Evolutionary conservation across 1,140 invertebrate species (phyloP), one percentile per base, ranked within the genome.

Genomic region (Wiebesia pumilae): DNA sequence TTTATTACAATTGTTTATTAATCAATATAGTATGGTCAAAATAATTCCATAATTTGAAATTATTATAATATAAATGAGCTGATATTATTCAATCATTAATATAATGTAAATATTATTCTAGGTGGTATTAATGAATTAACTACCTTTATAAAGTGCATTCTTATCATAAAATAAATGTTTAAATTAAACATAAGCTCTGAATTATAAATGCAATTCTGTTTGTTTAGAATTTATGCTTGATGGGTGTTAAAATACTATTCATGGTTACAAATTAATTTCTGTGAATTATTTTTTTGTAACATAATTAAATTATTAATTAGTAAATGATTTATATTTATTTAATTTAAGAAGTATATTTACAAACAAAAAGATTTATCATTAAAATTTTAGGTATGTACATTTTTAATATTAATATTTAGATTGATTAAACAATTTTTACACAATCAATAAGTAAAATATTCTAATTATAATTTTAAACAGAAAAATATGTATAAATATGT

Each of bases 321-420:
- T 30, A 33, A 78, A 78, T 10, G 9, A 47, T 12, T 77, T 10
- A 77, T 1, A 43, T 35, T 62, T 14, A 3, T 54, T 58, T 0
- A 73, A 73, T 47, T 58, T 81, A 24, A 87, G 83, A 84, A 89
- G 35, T 79, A 62, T 85, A 81, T 85, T 85, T 85, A 81, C 84
- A 85, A 81, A 40, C 19, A 85, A 62, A 69, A 81, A 73, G 30
- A 33, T 75, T 81, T 85, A 43, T 30, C 54, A 38, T 83, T 85
- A 62, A 35, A 75, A 81, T 75, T 62, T 62, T 71, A 81, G 43
- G 21, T 81, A 85, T 85, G 33, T 85, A 85, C 78, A 85, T 62
- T 81, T 81, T 73, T 54, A 75, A 73, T 73, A 9, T 85, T 75
- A 81, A 43, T n/a, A 58, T 75, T 62, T 33, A 62, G 33, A 69